Base-by-base conservation (phyloP, 2,797 vertebrate species). In the Percopsis omiscomaycus region DNA sequence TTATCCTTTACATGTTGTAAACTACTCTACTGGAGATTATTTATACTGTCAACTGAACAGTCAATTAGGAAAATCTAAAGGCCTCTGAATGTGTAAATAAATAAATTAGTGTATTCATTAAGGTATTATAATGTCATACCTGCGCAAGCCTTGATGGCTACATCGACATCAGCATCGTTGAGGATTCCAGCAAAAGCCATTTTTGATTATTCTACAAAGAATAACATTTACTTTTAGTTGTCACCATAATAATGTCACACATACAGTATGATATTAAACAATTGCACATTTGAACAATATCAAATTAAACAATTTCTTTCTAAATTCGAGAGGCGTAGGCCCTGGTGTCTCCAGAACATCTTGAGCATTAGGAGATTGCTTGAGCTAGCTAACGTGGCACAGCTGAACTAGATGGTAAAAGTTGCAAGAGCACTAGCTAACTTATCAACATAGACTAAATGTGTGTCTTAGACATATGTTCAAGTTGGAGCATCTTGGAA, bases 121-220 rank as follows among this genome's bases (percentile, higher is more conserved):
- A 22, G 37, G 32, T 42, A 49, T 27, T 15, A 5, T 15, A 27
- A 22, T 2, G 37, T 47, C 73, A 86, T 89, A 93, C 89, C 89
- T 88, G 89, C 67, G 55, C 84, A 91, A 11, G 58, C 79, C 51
- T 86, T 78, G 29, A 93, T 69, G 47, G 88, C 90, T 68, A 89
- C 86, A 61, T 82, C 62, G 49, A 92, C 83, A 71, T 92, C 90
- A 53, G 78, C 86, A 16, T 92, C 89, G 15, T 71, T 86, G 67
- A 93, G 84, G 68, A 92, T 85, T 66, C 88, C 88, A 50, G 86
- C 51, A 60, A 91, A 84, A 66, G 86, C 84, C 90, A 91, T 92
- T 84, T 77, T 82, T 49, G 52, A 37, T 53, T 46, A 15, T 79
- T 73, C 37, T 81, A 64, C 55, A 29, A 54, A 50, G 51, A 62